These are phyloP conservation scores for Sceloporus undulatus DNA, from an alignment of 2,113 vertebrate genomes.

Conservation along the genomic window DNA sequence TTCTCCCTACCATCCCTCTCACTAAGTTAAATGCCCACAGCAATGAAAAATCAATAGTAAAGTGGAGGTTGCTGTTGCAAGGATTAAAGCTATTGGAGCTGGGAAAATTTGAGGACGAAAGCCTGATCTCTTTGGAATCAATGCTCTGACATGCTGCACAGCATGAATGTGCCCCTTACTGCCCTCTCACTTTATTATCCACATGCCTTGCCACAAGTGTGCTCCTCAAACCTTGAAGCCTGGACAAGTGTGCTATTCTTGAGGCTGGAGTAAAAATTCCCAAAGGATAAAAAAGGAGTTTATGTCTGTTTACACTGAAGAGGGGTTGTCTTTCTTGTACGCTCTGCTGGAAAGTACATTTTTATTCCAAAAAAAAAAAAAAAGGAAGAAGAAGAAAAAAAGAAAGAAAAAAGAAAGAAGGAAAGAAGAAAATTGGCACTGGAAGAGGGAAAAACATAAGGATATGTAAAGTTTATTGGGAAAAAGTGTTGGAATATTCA, in stretches of 20 bases:
- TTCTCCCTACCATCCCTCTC: slow-evolving; percentile 26
- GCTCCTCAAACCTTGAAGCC: slow-evolving; percentile 58
- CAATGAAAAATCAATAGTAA: slow-evolving; percentile 60
- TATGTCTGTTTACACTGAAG: slow-evolving; percentile 57
- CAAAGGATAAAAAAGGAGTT: slow-evolving; percentile 60
- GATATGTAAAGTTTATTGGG: slow-evolving; percentile 47
- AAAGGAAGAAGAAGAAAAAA: background rate
- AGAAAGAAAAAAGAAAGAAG: background rate
- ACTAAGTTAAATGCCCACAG: slow-evolving; percentile 52
- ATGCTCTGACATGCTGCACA: slow-evolving; percentile 60
- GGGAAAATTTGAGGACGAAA: slow-evolving; percentile 62
- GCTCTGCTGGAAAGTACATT: slow-evolving; percentile 51
- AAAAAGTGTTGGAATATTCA: slow-evolving; percentile 44
- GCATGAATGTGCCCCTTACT: slow-evolving; percentile 59
- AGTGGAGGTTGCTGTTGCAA: slow-evolving; percentile 37
- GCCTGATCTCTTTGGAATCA: slow-evolving; percentile 48
- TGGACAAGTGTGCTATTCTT: slow-evolving; percentile 46
- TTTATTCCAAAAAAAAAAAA: slow-evolving; percentile 48
- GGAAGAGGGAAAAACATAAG: background rate
- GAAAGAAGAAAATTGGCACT: background rate
- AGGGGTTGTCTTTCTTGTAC: slow-evolving; percentile 52
- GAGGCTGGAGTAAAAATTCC: slow-evolving; percentile 50
- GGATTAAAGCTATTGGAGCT: slow-evolving; percentile 54
- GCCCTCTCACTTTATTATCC: slow-evolving; percentile 63
- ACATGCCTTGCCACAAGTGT: slow-evolving; percentile 54